Evolutionary conservation across 2,113 vertebrate species (phyloP), one percentile per base, ranked within the genome.

Genomic region (Blennius ocellaris): DNA sequence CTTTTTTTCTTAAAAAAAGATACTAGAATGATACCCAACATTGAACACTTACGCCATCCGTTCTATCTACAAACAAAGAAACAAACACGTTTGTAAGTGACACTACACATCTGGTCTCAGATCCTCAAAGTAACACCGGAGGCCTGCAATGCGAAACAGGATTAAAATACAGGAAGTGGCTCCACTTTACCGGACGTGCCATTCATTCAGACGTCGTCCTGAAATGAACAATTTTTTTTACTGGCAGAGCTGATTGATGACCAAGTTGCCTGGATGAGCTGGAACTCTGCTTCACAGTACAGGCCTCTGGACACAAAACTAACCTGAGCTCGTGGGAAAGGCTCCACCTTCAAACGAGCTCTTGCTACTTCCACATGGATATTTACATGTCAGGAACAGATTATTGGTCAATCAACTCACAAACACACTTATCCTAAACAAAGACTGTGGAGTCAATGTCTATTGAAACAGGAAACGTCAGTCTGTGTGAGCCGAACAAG

Each of bases 361-460:
- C 92, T 93, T 95, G 95, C 96, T 96, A 97, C 92, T 44, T 55
- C 61, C 48, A 69, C 17, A 72, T 48, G 16, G 44, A 72, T 85
- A 86, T 89, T 83, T 87, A 84, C 83, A 87, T 38, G 67, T 68
- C 44, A 50, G 53, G 71, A 69, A 61, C 65, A 40, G 68, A 69
- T 67, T 48, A 85, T 68, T 60, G 47, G 55, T 61, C 14, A 11
- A 75, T 68, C 62, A 79, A 30, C 44, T 81, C 81, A 85, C 78
- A 78, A 82, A 80, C 66, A 82, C 72, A 6, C 63, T 54, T 81
- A 53, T 59, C 54, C 89, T 89, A 82, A 75, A 76, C 62, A 73
- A 83, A 70, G 71, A 73, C 52, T 62, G 64, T 17, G 83, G 64
- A 87, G 80, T 83, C 76, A 67, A 56, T 71, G 50, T 60, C 51